Conservation (phyloP, 2,888 invertebrate genomes). For the Spicauda simplicius region DNA sequence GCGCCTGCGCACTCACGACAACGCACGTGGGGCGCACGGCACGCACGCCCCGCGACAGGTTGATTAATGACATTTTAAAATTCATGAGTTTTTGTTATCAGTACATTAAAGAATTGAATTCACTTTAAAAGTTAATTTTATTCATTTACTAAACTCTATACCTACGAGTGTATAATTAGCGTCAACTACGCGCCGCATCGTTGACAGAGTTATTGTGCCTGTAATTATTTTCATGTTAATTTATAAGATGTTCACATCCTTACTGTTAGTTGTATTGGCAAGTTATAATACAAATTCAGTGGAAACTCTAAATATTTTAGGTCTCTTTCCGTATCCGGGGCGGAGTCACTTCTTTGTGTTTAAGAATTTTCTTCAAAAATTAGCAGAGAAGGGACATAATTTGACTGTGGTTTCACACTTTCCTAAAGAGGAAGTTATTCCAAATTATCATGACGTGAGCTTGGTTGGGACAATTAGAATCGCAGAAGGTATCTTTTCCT, state of each 20-base stretch:
- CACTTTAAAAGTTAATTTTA: no score
- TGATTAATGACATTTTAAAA: no score
- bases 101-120: no score
- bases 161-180: no score
- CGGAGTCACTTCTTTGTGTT: constrained; percentile 89
- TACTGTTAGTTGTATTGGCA: not conserved
- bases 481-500: not conserved
- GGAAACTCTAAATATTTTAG: constrained; percentile 80
- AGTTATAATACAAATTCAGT: constrained; percentile 26
- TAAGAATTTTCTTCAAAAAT: constrained; percentile 82
- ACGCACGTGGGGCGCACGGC: no score
- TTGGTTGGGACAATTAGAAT: constrained; percentile 50
- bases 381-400: constrained; percentile 86
- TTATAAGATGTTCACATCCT: not conserved
- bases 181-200: no score
- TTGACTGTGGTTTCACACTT: constrained; percentile 88
- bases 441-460: constrained; percentile 86
- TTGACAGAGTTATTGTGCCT: no score
- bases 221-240: no score
- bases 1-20: no score
- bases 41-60: no score
- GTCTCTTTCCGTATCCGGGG: constrained; percentile 86
- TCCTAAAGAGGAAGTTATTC: constrained; percentile 69
- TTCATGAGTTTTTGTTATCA: no score
- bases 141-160: no score